phyloP scores from a whole-genome alignment of 2,113 vertebrate genomes.

The Rana temporaria region DNA sequence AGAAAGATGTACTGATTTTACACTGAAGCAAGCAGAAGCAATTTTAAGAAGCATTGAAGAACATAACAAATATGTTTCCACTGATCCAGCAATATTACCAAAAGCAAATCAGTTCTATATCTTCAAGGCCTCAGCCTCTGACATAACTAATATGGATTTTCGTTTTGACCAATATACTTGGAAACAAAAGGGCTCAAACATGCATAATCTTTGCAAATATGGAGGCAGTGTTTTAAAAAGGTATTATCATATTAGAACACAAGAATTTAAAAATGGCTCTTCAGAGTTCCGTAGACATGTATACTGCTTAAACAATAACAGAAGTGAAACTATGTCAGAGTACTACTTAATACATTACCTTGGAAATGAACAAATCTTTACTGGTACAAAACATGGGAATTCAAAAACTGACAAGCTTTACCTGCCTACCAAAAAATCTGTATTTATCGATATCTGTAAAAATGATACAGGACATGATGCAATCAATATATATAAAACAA shows the following conservation, averaged over 20 bases:
- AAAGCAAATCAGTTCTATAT: slow-evolving; percentile 19
- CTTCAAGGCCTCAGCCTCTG: slow-evolving; percentile 2
- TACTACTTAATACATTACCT: not conserved
- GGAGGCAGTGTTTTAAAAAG: slow-evolving; percentile 13
- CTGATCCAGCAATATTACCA: not conserved
- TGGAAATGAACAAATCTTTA: not conserved
- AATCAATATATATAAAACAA: slow-evolving; percentile 14
- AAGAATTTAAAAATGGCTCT: slow-evolving; percentile 8
- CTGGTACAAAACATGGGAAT: slow-evolving; percentile 5
- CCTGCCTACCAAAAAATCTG: not conserved
- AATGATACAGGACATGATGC: not conserved
- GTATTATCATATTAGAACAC: slow-evolving; percentile 2
- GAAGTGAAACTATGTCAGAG: not conserved
- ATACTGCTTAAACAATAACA: slow-evolving; percentile 2
- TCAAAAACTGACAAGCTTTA: not conserved
- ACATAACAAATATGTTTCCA: not conserved
- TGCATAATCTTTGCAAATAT: not conserved
- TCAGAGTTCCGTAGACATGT: slow-evolving; percentile 4
- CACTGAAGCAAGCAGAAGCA: not conserved
- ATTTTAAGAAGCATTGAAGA: not conserved
- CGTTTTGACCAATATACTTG: slow-evolving; percentile 21
- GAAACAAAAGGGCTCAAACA: not conserved
- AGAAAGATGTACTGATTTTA: not conserved
- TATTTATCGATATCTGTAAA: slow-evolving; percentile 3
- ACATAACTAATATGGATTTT: not conserved